These are phyloP conservation scores for Pheosia tremula DNA, from an alignment of 2,888 invertebrate genomes.

Conservation along the genomic window DNA sequence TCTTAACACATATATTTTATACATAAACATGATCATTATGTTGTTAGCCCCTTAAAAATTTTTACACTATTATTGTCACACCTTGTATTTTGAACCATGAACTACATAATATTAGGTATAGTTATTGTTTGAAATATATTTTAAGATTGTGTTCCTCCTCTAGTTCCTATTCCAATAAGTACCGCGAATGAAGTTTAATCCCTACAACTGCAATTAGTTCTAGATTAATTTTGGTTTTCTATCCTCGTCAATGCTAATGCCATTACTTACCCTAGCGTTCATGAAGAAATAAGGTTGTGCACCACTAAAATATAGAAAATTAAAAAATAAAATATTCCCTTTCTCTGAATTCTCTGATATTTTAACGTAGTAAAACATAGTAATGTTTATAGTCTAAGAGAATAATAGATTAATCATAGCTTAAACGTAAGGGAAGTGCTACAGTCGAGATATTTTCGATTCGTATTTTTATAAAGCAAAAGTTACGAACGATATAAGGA, in stretches of 20 bases:
- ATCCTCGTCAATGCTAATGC: constrained; percentile 75
- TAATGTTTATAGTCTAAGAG: constrained; percentile 74
- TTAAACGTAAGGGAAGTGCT: constrained; percentile 78
- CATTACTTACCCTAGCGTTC: constrained; percentile 79
- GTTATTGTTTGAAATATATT: neutral
- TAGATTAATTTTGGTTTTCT: constrained; percentile 68
- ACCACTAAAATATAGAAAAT: constrained; percentile 80
- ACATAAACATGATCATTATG: too few relatives aligned
- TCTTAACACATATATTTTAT: too few relatives aligned
- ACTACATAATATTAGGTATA: too few relatives aligned
- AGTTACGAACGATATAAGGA: constrained; percentile 78
- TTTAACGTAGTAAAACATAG: constrained; percentile 72
- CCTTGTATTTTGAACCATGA: neutral
- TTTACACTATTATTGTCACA: too few relatives aligned
- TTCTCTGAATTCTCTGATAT: constrained; percentile 84
- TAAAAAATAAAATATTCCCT: constrained; percentile 79
- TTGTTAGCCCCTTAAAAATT: too few relatives aligned
- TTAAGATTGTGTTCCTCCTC: constrained; percentile 54
- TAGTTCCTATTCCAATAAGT: constrained; percentile 75
- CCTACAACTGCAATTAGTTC: constrained; percentile 57
- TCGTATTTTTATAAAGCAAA: constrained; percentile 84
- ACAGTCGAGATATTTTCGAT: constrained; percentile 83
- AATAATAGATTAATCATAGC: constrained; percentile 76
- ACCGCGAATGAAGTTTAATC: constrained; percentile 46
- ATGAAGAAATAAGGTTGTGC: constrained; percentile 84